Conservation (phyloP, 2,888 invertebrate genomes). For the Patella caerulea region DNA sequence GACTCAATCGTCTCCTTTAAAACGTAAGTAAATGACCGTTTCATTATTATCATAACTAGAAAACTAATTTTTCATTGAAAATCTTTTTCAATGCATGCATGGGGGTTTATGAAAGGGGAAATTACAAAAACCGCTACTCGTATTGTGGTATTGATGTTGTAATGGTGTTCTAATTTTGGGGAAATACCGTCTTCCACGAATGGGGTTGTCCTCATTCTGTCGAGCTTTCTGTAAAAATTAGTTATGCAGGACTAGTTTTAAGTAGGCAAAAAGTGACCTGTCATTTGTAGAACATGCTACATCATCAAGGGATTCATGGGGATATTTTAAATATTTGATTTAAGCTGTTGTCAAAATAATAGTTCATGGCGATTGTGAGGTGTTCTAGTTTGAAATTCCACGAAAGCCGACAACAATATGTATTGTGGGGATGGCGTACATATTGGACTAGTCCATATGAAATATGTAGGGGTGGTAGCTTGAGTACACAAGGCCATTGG, state of each 20-base stretch:
- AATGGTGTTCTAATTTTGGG: slow-evolving; percentile 17
- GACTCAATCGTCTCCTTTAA: slow-evolving; percentile 34
- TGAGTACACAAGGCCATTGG: neutral
- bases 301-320: no score
- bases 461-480: slow-evolving; percentile 3
- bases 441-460: neutral
- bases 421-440: slow-evolving; percentile 5
- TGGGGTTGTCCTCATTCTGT: slow-evolving; percentile 33
- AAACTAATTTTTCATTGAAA: no score
- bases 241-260: slow-evolving; percentile 4
- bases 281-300: no score
- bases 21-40: slow-evolving; percentile 42
- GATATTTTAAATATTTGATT: no score
- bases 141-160: no score
- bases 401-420: neutral
- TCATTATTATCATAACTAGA: no score
- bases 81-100: no score
- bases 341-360: no score
- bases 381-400: no score
- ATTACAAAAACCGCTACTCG: no score
- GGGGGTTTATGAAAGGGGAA: no score
- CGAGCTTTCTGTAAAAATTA: neutral
- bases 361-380: no score
- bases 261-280: neutral
- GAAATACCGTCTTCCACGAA: slow-evolving; percentile 29